Evolutionary conservation across 2,113 vertebrate genomes (phyloP), one percentile per base, ranked within the genome.

Genomic region (Camelus bactrianus): DNA sequence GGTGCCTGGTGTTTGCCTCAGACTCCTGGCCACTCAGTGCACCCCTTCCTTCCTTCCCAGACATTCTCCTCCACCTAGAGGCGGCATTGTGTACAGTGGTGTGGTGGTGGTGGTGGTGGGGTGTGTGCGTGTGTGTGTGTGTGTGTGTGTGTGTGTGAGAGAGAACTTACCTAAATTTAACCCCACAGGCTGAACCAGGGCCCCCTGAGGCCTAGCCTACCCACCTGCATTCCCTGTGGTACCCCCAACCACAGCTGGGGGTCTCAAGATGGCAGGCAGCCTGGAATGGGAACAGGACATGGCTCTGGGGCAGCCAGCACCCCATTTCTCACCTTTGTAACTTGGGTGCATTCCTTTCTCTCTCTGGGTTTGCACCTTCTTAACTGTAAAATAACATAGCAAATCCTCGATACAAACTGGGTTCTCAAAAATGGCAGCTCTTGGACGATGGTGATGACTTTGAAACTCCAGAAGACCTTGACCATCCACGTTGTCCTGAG

Each of bases 11-110:
- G 42, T 8, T 0, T 1, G 26, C 28, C 58, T 48, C 22, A 1
- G 28, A 5, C 35, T 48, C 48, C n/a, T 6, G 6, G 32, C 13
- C 0, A 2, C 11, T 15, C n/a, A 13, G 10, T 0, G 1, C 9
- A 2, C 30, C 38, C 13, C 50, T 82, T 35, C 60, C n/a, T 72
- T 52, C 48, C 12, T 35, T 26, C 50, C n/a, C 46, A 86, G 70
- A 79, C 38, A n/a, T 58, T n/a, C 48, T 92, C 14, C 11, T 56
- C 20, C 19, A 32, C 60, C 26, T 48, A 16, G 17, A 46, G 69
- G 52, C 13, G 3, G 56, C 52, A 1, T 6, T 35, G 1, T 19
- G 1, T 60, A 1, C 32, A 3, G 46, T 16, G 7, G 42, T 2
- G 1, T n/a, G 35, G 79, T 16, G 38, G 38, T 42, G 38, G 38